Base-by-base conservation (phyloP, 2,888 invertebrate genomes). In the Lepas anatifera region DNA sequence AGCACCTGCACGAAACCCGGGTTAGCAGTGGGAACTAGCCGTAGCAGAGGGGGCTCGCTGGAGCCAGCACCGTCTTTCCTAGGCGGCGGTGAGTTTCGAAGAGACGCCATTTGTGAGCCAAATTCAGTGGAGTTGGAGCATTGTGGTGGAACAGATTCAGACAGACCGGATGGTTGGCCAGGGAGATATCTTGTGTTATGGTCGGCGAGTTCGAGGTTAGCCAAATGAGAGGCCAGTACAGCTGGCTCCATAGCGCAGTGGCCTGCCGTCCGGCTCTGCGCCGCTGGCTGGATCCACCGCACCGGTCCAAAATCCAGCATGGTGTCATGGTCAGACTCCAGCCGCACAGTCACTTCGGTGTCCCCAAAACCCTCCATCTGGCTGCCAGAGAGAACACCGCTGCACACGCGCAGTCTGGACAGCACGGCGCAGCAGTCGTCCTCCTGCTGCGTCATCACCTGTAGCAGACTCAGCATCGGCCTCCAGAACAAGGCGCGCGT, bases 291-390 rank as follows among this genome's bases (percentile, higher is more conserved):
- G n/a, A n/a, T n/a, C 52, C 52, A 52, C 10, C 18, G 58, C 1
- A 58, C 27, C 7, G 58, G 58, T 1, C 58, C 58, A 7, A 58
- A 8, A 29, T 58, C 32, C 32, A 18, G 10, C 58, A 58, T 58
- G 18, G 18, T 11, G 32, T 58, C 58, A 1, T 2, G 18, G 58
- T 58, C 58, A 6, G 58, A 58, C 25, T 52, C 13, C 29, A 52
- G 52, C 13, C 29, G 52, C 29, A 52, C 3, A 0, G 52, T 29
- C 25, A 25, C 52, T 29, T 52, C 52, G 11, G 25, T 29, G 52
- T 52, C 52, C 16, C 52, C 52, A 16, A 52, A 52, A 16, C 52
- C 52, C 52, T 52, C 52, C 52, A 52, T 52, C 52, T 52, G 52
- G 29, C 52, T 52, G 10, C 52, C 52, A 3, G 52, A 52, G 13